phyloP scores from a whole-genome alignment of 92 coral and sea anemone species.

The Isaurus tuberculatus region DNA sequence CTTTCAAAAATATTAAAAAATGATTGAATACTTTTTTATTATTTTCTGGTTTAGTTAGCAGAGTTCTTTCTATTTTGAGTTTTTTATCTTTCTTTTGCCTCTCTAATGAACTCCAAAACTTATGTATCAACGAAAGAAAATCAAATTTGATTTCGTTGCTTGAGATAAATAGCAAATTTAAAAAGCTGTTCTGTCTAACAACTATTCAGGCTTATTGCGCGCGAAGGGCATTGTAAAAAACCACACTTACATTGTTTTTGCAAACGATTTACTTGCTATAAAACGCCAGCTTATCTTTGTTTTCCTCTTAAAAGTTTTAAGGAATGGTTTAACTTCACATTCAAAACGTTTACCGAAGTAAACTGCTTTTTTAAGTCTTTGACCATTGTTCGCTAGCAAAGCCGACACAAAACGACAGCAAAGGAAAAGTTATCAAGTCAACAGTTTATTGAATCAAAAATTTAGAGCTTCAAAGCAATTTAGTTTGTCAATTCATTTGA shows the following conservation, averaged over 20 bases:
- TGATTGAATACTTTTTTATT: not conserved
- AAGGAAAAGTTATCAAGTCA: slow-evolving; percentile 44
- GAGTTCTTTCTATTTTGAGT: not conserved
- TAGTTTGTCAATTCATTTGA: not conserved
- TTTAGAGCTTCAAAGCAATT: not conserved
- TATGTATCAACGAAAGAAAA: slow-evolving; percentile 35
- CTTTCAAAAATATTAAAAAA: not conserved
- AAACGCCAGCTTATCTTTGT: not conserved
- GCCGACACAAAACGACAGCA: not conserved
- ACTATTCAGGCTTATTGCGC: not conserved
- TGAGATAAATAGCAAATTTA: not conserved
- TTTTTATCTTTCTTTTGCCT: slow-evolving; percentile 19
- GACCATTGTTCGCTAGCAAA: not conserved
- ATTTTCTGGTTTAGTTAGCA: not conserved
- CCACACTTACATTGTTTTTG: not conserved
- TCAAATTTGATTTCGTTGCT: not conserved
- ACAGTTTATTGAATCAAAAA: slow-evolving; percentile 16
- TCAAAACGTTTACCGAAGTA: not conserved
- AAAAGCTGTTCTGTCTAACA: too few species aligned
- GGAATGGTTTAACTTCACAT: not conserved
- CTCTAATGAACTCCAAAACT: slow-evolving; percentile 35
- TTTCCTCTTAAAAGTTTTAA: not conserved
- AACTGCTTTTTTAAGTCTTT: not conserved
- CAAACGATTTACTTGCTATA: not conserved
- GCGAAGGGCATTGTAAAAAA: slow-evolving; percentile 18